These are phyloP conservation scores for Nesoenas mayeri DNA, from an alignment of 2,113 vertebrate genomes.

Conservation along the genomic window DNA sequence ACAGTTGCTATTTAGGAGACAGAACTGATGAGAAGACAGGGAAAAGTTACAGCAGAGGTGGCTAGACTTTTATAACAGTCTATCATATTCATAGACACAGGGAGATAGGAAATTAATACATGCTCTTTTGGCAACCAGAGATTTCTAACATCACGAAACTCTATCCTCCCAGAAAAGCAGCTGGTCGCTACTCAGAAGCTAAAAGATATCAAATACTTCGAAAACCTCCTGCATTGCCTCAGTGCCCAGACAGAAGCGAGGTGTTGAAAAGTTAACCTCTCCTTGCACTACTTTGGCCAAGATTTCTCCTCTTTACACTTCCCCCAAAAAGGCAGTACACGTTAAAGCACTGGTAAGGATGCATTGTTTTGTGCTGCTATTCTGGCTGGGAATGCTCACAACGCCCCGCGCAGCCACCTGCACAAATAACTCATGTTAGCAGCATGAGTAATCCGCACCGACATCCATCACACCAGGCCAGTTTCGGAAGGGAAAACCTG, in stretches of 20 bases:
- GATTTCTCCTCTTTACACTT: not conserved
- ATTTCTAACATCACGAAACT: not conserved
- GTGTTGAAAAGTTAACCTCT: not conserved
- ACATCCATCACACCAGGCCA: slow-evolving; percentile 45
- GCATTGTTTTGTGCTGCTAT: slow-evolving; percentile 31
- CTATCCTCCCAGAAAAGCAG: slow-evolving; percentile 37
- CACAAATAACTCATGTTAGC: slow-evolving; percentile 71
- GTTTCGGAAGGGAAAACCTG: slow-evolving; percentile 53
- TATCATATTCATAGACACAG: not conserved
- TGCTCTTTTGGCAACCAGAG: not conserved
- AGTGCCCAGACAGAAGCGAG: not conserved
- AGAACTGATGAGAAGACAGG: slow-evolving; percentile 40
- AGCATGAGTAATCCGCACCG: slow-evolving; percentile 64
- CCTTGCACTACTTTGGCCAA: not conserved
- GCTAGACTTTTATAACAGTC: not conserved
- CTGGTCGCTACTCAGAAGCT: slow-evolving; percentile 20
- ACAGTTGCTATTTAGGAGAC: slow-evolving; percentile 61
- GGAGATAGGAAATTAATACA: slow-evolving; percentile 48
- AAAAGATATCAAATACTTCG: not conserved
- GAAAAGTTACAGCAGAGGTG: slow-evolving; percentile 38
- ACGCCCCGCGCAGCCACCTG: slow-evolving; percentile 42
- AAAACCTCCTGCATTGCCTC: not conserved
- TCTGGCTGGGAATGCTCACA: not conserved
- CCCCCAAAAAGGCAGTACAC: not conserved
- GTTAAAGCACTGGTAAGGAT: not conserved